phyloP scores from a whole-genome alignment of 2,888 invertebrate species.

The Nephrotoma flavescens region DNA sequence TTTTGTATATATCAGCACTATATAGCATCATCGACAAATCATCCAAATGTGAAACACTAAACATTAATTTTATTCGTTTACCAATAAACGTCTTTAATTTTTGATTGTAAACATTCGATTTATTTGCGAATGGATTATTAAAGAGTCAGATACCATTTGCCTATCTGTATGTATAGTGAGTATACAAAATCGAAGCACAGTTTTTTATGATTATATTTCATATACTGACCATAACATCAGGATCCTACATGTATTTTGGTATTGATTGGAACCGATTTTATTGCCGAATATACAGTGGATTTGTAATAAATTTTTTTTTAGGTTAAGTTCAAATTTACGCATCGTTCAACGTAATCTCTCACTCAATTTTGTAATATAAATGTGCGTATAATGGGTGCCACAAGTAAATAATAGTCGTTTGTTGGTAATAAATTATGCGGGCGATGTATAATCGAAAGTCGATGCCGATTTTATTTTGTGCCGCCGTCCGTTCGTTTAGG shows the following conservation, averaged over 20 bases:
- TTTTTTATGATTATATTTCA: neutral
- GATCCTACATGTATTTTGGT: neutral
- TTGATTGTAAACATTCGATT: neutral
- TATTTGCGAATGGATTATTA: neutral
- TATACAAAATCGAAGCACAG: neutral
- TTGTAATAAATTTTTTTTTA: neutral
- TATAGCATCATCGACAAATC: neutral
- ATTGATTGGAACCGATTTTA: neutral
- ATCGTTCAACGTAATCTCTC: neutral
- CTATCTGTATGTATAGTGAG: neutral
- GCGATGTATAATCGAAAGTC: neutral
- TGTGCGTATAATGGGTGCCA: neutral
- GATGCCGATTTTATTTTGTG: neutral
- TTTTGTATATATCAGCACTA: neutral
- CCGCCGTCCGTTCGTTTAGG: neutral
- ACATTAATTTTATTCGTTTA: neutral
- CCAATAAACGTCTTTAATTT: neutral
- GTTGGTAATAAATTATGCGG: neutral
- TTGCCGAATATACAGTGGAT: neutral
- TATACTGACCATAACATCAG: neutral
- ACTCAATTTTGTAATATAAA: neutral
- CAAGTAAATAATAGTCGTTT: neutral
- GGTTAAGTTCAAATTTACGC: neutral
- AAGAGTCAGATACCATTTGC: neutral
- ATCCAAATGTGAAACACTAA: neutral